Base-by-base conservation (phyloP, 2,113 vertebrate genomes). In the Podarcis muralis region DNA sequence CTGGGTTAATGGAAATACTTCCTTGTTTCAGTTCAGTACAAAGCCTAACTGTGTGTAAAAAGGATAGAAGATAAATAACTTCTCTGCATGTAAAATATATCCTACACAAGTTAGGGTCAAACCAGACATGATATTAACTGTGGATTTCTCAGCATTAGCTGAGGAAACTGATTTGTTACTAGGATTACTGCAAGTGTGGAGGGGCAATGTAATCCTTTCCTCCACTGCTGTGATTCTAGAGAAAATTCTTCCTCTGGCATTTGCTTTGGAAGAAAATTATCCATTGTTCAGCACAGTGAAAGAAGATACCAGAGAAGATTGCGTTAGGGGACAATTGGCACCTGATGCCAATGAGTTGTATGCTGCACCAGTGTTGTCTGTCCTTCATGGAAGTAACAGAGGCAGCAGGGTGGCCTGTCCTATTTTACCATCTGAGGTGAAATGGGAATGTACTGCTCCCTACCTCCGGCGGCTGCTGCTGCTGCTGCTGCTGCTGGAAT, bases 21-120 rank as follows among this genome's bases (percentile, higher is more conserved):
- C 93, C 94, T 89, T 95, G 91, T 94, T 48, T 94, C 22, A 43
- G 6, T 75, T 93, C 92, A 93, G 91, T 88, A 95, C 93, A 95
- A 95, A 96, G 95, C 94, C 85, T 83, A 90, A 92, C 93, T 94
- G 90, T 95, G 92, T 96, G 78, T 92, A 20, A 91, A 87, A 87
- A 86, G 94, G 91, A 94, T 93, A 94, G 94, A 92, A 93, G 91
- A 95, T 94, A 93, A 94, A 90, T 48, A 76, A 43, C 85, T 92
- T 83, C 77, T 90, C 77, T 88, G 93, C 90, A 89, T 92, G 88
- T 89, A 92, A 92, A 94, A 88, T 86, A 84, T 92, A 89, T 94
- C 90, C 89, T 87, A 53, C 22, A 13, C 9, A 35, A 48, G 48
- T 48, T 48, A 11, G 40, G 23, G 12, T 43, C 22, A 48, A 48